Conservation (phyloP, 2,888 invertebrate species). For the Apoda limacodes region DNA sequence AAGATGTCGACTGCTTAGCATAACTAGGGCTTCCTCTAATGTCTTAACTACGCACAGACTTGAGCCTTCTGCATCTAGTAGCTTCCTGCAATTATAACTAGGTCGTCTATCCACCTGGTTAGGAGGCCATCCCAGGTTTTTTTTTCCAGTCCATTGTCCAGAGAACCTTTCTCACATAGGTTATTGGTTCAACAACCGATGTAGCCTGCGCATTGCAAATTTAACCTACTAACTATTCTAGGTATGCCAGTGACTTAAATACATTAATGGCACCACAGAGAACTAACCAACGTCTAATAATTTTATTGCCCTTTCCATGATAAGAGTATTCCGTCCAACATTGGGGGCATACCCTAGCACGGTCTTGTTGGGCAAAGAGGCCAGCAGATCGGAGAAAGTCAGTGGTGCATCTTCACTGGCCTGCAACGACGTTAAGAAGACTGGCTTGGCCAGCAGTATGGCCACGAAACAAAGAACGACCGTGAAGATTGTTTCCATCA, state of each 20-base stretch:
- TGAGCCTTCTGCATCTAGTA: no score
- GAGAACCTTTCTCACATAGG: no score
- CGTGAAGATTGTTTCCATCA: constrained; percentile 32
- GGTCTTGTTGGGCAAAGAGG: constrained; percentile 25
- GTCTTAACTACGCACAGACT: no score
- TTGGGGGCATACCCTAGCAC: constrained; percentile 44
- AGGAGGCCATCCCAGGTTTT: no score
- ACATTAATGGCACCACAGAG: neutral
- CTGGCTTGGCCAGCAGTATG: constrained; percentile 38
- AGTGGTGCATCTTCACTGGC: constrained; percentile 33
- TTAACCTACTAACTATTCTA: neutral
- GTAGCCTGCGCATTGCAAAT: neutral
- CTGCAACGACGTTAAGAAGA: constrained; percentile 45
- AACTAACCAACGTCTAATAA: constrained; percentile 31
- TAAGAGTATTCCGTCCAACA: constrained; percentile 20
- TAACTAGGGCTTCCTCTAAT: no score
- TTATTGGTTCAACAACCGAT: no score
- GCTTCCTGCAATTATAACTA: no score
- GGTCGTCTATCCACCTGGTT: no score
- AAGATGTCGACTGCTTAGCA: no score
- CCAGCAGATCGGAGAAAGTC: constrained; percentile 26
- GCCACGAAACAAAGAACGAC: constrained; percentile 28
- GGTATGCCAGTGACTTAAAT: neutral
- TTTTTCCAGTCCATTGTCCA: no score
- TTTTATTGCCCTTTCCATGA: constrained; percentile 33